Percentiles rank a stretch among this genome's conserved stretches.
phyloP scores from a whole-genome alignment of 2,888 invertebrate genomes.

The Capitulum mitella region DNA sequence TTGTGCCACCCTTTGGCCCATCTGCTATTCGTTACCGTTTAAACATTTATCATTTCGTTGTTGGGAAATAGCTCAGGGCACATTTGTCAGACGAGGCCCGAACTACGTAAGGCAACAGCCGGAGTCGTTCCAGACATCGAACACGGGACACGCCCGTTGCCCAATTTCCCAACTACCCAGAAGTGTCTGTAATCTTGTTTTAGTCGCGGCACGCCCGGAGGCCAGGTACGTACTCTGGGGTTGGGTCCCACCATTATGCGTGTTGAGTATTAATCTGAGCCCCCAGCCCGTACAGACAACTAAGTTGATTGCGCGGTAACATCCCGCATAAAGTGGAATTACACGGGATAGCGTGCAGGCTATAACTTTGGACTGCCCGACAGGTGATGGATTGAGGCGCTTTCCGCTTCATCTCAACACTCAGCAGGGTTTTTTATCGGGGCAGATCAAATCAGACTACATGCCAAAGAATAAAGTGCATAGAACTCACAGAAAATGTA shows the following conservation, averaged over 20 bases:
- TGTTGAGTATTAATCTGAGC: background rate
- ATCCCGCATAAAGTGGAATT: background rate
- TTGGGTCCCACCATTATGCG: background rate
- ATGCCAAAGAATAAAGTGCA: no score
- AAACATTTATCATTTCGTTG: no score
- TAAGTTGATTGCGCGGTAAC: background rate
- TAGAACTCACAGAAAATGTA: no score
- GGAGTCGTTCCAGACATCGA: background rate
- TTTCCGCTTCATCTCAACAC: no score
- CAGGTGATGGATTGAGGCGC: background rate
- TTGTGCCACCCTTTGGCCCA: no score
- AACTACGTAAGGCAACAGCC: no score
- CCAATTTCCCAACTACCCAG: background rate
- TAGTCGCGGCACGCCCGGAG: background rate
- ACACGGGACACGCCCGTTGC: background rate
- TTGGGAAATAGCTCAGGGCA: no score
- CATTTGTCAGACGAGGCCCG: no score
- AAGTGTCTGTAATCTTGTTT: background rate
- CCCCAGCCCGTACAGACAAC: background rate
- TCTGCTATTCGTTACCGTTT: no score
- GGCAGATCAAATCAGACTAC: no score
- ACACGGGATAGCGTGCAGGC: background rate
- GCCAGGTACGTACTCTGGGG: background rate
- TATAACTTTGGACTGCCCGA: background rate
- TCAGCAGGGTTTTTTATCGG: no score